Base-by-base conservation (phyloP, 2,797 vertebrate species). In the Rhodeus uyekii region DNA sequence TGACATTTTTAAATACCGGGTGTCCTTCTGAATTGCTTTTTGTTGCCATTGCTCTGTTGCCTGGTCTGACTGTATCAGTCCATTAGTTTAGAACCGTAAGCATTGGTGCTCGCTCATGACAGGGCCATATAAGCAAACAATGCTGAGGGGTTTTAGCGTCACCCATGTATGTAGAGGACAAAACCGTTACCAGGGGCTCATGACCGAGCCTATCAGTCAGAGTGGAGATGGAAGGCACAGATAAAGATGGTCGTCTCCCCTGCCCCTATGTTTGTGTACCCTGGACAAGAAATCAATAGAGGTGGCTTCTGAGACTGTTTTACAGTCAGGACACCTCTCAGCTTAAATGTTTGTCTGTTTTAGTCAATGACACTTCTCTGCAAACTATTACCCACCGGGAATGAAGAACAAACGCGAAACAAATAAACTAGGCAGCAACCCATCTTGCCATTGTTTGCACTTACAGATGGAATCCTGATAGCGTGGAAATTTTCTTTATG, bases 261-360 rank as follows among this genome's bases (percentile, higher is more conserved):
- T 78, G 90, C 88, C 87, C 78, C 89, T 86, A 86, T 92, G 93
- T 94, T 94, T 94, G 92, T 92, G 90, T 90, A 87, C 86, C 87
- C 80, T 2, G 78, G 94, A 95, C 93, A 93, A 93, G 90, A 94
- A 95, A 95, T 95, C 94, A 78, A 95, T 95, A 90, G 77, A 29
- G 74, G 83, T 78, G 90, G 89, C 92, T 93, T 93, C 91, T 87
- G 85, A 90, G 89, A 91, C 92, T 93, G 89, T 93, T 95, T 95
- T 92, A 93, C 92, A 95, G 93, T 94, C 93, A 89, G 86, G 87
- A 87, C 92, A 88, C 89, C 89, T 83, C 90, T 91, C 86, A 53
- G 90, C 90, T 91, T 94, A 94, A 94, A 94, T 94, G 94, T 95
- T 94, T 93, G 92, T 94, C 92, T 93, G 90, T 94, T 95, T 94